Evolutionary conservation across 2,888 invertebrate genomes (phyloP).

Genomic region (Eilema caniola): DNA sequence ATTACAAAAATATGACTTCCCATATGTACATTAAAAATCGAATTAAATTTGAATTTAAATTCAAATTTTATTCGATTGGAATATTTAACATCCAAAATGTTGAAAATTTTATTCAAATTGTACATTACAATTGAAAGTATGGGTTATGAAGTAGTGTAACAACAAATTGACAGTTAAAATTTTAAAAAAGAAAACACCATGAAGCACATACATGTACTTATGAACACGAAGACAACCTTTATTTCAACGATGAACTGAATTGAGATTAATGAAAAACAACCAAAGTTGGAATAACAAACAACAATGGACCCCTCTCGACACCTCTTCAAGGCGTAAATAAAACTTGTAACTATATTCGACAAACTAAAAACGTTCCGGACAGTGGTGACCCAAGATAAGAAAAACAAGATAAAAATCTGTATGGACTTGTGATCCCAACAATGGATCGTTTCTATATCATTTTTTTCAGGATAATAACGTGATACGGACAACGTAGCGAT

Average conservation of each 20-base stretch:
- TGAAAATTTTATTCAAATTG: too few relatives aligned
- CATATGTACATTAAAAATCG: too few relatives aligned
- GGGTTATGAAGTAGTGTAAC: background rate
- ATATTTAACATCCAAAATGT: too few relatives aligned
- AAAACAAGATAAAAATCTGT: slow-evolving; percentile 60
- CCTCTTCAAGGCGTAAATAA: slow-evolving; percentile 24
- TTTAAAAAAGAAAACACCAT: background rate
- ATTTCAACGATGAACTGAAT: slow-evolving; percentile 1
- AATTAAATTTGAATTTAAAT: too few relatives aligned
- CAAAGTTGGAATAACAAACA: slow-evolving; percentile 22
- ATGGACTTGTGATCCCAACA: slow-evolving; percentile 63
- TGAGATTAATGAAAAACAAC: slow-evolving; percentile 1
- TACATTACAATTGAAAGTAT: background rate
- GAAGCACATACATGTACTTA: background rate
- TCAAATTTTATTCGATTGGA: too few relatives aligned
- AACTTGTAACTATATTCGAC: slow-evolving; percentile 38
- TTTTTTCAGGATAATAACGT: slow-evolving; percentile 64
- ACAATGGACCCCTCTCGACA: slow-evolving; percentile 16
- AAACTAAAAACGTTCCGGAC: slow-evolving; percentile 44
- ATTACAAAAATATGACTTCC: too few relatives aligned
- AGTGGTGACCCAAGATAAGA: slow-evolving; percentile 51
- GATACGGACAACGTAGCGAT: slow-evolving; percentile 62
- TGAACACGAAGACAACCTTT: background rate
- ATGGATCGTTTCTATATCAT: slow-evolving; percentile 62
- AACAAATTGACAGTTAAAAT: background rate